A percentile compares a stretch with the other conserved stretches of the same genome.
Evolutionary conservation across 2,797 vertebrate genomes (phyloP).

Genomic region (Microctenopoma stevenorrisi): DNA sequence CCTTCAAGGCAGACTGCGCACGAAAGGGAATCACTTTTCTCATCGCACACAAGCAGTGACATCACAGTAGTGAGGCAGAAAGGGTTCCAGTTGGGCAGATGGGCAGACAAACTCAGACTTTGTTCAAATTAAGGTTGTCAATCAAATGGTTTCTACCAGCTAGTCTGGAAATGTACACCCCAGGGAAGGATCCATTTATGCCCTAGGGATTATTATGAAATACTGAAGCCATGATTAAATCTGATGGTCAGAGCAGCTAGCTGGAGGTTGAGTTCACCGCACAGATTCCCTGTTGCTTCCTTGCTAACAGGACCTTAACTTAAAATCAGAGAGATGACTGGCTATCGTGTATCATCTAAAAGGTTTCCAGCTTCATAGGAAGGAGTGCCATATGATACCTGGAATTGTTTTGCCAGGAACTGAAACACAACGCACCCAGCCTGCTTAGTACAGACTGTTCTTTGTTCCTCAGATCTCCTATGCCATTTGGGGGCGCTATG

Average conservation of each 20-base stretch:
- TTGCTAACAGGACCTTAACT: not conserved
- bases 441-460: conserved; percentile 13
- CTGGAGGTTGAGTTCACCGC: not conserved
- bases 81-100: conserved; percentile 51
- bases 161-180: conserved; percentile 34
- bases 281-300: conserved; percentile 7
- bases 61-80: conserved; percentile 39
- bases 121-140: conserved; percentile 44
- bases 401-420: not conserved
- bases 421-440: conserved; percentile 5
- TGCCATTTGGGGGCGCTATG: conserved; percentile 87
- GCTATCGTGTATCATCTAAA: conserved; percentile 32
- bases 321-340: conserved; percentile 25
- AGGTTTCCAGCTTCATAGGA: not conserved
- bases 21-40: conserved; percentile 64
- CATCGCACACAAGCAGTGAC: conserved; percentile 48
- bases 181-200: conserved; percentile 54
- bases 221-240: conserved; percentile 57
- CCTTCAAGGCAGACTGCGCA: conserved; percentile 56
- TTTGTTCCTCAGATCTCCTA: conserved; percentile 82
- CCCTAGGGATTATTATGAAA: conserved; percentile 46
- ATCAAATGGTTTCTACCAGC: conserved; percentile 22
- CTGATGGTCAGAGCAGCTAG: conserved; percentile 28
- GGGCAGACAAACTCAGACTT: conserved; percentile 42
- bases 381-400: not conserved